These are phyloP conservation scores for Pyrocephalus nanus DNA, from an alignment of 2,797 vertebrate genomes.

Conservation along the genomic window DNA sequence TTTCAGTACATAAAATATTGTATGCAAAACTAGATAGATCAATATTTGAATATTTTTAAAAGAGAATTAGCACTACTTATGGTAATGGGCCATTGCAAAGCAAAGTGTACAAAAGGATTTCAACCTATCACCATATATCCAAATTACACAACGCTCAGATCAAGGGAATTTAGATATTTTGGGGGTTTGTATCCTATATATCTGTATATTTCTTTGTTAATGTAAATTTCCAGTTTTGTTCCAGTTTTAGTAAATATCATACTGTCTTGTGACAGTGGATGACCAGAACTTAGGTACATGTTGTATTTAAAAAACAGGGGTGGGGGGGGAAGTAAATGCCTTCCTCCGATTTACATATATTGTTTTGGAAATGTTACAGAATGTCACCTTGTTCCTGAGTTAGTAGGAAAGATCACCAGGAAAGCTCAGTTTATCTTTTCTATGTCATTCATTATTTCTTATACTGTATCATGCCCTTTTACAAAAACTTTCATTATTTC, in stretches of 20 bases:
- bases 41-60: neutral
- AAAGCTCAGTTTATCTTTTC: neutral
- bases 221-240: neutral
- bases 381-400: neutral
- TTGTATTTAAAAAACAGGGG: neutral
- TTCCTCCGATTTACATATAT: neutral
- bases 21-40: neutral
- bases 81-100: neutral
- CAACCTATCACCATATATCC: neutral
- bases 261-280: neutral
- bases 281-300: neutral
- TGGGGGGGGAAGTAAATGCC: neutral
- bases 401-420: neutral
- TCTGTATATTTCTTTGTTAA: neutral
- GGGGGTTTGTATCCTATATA: neutral
- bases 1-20: neutral
- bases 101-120: neutral
- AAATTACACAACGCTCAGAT: neutral
- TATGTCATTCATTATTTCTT: neutral
- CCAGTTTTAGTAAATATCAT: neutral
- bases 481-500: conserved; percentile 23
- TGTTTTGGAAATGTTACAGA: conserved; percentile 1
- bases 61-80: neutral
- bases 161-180: neutral
- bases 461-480: neutral